phyloP scores from a whole-genome alignment of 2,113 vertebrate genomes.

The Cynocephalus volans region DNA sequence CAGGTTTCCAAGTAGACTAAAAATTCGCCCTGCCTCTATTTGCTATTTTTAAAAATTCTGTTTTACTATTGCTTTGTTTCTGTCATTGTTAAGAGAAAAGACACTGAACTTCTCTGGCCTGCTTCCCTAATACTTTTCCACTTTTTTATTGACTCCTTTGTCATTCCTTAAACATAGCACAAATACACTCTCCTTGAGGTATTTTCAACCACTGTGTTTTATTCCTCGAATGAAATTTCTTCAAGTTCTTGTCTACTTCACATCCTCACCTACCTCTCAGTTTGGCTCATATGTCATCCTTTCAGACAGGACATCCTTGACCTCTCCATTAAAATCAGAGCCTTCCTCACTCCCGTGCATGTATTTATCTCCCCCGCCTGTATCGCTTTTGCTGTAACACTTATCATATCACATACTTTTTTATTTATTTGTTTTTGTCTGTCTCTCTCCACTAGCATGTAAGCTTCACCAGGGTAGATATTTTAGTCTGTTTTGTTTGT shows the following conservation, averaged over 20 bases:
- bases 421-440: background rate
- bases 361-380: accelerated
- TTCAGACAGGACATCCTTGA: background rate
- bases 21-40: no score
- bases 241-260: no score
- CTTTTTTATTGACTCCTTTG: background rate
- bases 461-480: background rate
- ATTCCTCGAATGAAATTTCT: background rate
- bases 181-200: background rate
- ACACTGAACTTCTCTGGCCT: background rate
- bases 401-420: background rate
- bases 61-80: background rate
- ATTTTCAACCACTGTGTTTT: accelerated
- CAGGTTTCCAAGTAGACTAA: background rate
- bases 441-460: background rate
- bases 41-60: background rate
- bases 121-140: no score
- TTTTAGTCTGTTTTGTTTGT: background rate
- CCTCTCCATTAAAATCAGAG: background rate
- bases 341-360: accelerated
- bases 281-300: background rate
- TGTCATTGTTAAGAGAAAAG: background rate
- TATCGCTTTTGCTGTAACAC: accelerated
- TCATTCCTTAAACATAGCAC: background rate
- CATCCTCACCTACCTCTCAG: background rate